phyloP scores from a whole-genome alignment of 2,888 invertebrate species.

The Sussaba pulchella region DNA sequence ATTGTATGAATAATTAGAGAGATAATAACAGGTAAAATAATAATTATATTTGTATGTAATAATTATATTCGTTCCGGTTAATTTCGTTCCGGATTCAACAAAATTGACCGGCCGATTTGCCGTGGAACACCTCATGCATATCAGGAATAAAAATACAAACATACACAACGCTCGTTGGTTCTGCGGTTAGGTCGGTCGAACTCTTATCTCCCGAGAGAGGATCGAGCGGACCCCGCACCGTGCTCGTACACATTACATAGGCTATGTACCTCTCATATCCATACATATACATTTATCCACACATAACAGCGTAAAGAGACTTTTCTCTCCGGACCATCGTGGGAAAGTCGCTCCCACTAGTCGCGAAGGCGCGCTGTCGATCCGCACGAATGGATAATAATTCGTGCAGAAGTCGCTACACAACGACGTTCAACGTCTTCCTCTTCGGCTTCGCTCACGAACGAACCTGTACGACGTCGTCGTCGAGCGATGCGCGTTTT shows the following conservation, averaged over 20 bases:
- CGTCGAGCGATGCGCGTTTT: neutral
- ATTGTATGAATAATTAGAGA: too few species aligned
- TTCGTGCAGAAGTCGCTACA: conserved; percentile 36
- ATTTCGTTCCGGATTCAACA: too few species aligned
- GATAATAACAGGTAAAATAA: too few species aligned
- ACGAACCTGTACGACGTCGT: neutral
- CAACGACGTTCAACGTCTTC: conserved; percentile 19
- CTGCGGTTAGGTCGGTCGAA: conserved; percentile 27
- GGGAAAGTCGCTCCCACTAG: conserved; percentile 50
- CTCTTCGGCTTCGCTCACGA: neutral
- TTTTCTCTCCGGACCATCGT: conserved; percentile 49
- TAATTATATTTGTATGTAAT: too few species aligned
- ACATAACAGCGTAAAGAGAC: conserved; percentile 12
- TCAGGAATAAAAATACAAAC: too few species aligned
- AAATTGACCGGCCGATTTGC: too few species aligned
- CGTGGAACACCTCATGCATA: too few species aligned
- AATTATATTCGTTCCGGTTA: too few species aligned
- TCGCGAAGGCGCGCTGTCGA: conserved; percentile 34
- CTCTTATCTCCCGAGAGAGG: conserved; percentile 28
- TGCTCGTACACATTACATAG: conserved; percentile 12
- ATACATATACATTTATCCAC: too few species aligned
- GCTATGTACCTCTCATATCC: too few species aligned
- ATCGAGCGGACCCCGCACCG: conserved; percentile 9
- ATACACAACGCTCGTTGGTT: neutral
- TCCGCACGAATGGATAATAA: conserved; percentile 25